Percentiles rank a stretch among this genome's conserved stretches.
phyloP scores from a whole-genome alignment of 2,113 vertebrate species.

The Synodontis membranacea region DNA sequence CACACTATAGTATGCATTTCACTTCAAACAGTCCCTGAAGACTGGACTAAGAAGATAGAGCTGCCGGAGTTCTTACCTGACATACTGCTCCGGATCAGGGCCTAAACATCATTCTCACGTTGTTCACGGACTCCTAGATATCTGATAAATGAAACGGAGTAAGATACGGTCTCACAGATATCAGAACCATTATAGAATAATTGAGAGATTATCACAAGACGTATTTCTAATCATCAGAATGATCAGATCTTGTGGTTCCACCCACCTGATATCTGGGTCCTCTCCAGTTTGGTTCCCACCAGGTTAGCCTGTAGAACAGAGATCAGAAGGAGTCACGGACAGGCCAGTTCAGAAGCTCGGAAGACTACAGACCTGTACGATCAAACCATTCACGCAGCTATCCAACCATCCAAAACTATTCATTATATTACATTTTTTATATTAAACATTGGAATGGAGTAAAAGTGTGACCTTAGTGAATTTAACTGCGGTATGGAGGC shows the following conservation, averaged over 20 bases:
- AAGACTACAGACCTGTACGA: not conserved
- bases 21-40: not conserved
- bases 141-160: slow-evolving; percentile 49
- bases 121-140: slow-evolving; percentile 68
- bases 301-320: slow-evolving; percentile 25
- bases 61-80: slow-evolving; percentile 67
- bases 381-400: not conserved
- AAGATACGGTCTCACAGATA: not conserved
- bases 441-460: not conserved
- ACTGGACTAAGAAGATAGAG: not conserved
- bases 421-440: not conserved
- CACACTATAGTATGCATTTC: not conserved
- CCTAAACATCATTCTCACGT: slow-evolving; percentile 68
- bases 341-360: not conserved
- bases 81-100: slow-evolving; percentile 76
- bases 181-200: not conserved
- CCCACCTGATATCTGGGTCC: slow-evolving; percentile 42
- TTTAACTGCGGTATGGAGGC: not conserved
- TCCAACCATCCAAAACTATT: not conserved
- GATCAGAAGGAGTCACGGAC: not conserved
- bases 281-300: slow-evolving; percentile 31
- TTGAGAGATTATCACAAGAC: not conserved
- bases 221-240: not conserved
- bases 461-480: not conserved
- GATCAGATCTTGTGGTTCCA: not conserved